Percentiles rank a stretch among this genome's conserved stretches.
Conservation (phyloP, 2,888 invertebrate genomes). For the Pegoplata infirma region DNA sequence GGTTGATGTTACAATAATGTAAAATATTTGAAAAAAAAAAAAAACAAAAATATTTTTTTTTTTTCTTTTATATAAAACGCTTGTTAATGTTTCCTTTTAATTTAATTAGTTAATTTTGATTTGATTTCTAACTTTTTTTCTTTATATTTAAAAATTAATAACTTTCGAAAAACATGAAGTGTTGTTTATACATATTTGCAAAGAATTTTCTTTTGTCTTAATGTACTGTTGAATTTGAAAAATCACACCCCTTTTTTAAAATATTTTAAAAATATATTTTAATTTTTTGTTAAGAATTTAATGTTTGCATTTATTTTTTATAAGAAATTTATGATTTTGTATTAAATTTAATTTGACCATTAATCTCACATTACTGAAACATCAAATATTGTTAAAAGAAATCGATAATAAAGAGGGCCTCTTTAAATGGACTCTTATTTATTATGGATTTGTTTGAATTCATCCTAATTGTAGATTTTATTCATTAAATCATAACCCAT, state of each 20-base stretch:
- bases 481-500: slow-evolving; percentile 40
- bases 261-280: slow-evolving; percentile 24
- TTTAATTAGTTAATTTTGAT: slow-evolving; percentile 58
- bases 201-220: slow-evolving; percentile 52
- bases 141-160: slow-evolving; percentile 20
- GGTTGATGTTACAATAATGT: slow-evolving; percentile 68
- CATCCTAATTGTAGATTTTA: slow-evolving; percentile 31
- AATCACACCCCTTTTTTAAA: slow-evolving; percentile 32
- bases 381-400: slow-evolving; percentile 38
- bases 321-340: neutral
- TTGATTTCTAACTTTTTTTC: slow-evolving; percentile 47
- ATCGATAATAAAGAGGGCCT: neutral
- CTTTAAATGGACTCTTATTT: too few relatives aligned
- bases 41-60: slow-evolving; percentile 56
- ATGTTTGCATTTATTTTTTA: slow-evolving; percentile 34
- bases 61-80: slow-evolving; percentile 49
- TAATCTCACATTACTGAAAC: slow-evolving; percentile 50
- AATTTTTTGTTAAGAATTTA: slow-evolving; percentile 13
- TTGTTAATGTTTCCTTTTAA: slow-evolving; percentile 64
- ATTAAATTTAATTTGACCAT: slow-evolving; percentile 19
- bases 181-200: slow-evolving; percentile 51
- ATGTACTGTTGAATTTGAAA: slow-evolving; percentile 52
- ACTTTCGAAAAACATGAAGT: slow-evolving; percentile 21
- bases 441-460: neutral
- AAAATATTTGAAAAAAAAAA: slow-evolving; percentile 60